These are phyloP conservation scores for Ploceus nigricollis DNA, from an alignment of 2,113 vertebrate genomes.

Conservation along the genomic window DNA sequence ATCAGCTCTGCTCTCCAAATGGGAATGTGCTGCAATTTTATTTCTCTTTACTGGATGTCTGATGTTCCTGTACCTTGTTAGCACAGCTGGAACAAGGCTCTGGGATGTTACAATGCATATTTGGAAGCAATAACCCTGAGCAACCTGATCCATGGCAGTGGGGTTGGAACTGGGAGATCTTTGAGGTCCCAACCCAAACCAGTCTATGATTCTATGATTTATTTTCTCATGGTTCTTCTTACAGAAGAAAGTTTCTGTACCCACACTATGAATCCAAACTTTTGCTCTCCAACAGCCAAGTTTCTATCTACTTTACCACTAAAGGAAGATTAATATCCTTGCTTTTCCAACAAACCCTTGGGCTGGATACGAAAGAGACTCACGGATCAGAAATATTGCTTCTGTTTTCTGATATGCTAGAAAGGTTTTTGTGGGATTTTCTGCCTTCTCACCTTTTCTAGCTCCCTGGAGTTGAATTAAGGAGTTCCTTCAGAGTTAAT, in stretches of 20 bases:
- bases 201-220: background rate
- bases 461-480: background rate
- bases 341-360: background rate
- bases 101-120: background rate
- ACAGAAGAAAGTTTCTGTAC: background rate
- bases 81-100: background rate
- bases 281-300: background rate
- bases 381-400: background rate
- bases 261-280: background rate
- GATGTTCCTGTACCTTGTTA: background rate
- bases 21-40: background rate
- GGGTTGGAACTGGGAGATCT: background rate
- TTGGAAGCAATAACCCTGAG: background rate
- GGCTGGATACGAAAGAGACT: background rate
- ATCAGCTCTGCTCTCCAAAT: background rate
- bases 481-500: background rate
- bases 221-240: background rate
- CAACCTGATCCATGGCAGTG: background rate
- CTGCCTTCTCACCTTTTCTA: background rate
- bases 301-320: background rate
- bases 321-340: background rate
- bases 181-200: background rate
- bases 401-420: background rate
- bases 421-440: background rate
- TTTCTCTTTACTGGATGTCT: background rate